A percentile compares a stretch with the other conserved stretches of the same genome.
These are phyloP conservation scores for Palaemon carinicauda DNA, from an alignment of 1,140 invertebrate species.

Conservation along the genomic window DNA sequence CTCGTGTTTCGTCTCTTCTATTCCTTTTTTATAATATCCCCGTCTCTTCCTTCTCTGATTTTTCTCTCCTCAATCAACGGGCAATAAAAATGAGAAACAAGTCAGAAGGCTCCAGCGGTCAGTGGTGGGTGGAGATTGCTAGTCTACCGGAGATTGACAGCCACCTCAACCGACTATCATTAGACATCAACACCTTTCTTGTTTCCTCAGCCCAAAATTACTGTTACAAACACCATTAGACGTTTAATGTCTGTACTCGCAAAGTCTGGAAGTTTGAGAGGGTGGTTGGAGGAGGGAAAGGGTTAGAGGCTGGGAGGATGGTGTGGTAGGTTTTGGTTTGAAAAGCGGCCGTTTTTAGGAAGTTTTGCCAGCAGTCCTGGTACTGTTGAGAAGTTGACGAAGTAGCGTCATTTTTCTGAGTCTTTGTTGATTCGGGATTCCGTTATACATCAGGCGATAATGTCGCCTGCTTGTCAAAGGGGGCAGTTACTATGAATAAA, in stretches of 20 bases:
- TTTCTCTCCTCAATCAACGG: not conserved
- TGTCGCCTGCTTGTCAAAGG: too few relatives aligned
- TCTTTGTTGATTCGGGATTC: not conserved
- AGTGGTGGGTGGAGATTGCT: not conserved
- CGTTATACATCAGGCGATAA: too few relatives aligned
- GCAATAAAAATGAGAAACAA: not conserved
- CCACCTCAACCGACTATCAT: conserved; percentile 36
- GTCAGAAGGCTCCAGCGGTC: not conserved
- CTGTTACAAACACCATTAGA: conserved; percentile 49
- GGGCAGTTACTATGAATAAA: too few relatives aligned
- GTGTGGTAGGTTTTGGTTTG: not conserved
- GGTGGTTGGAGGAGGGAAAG: not conserved
- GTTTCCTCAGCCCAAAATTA: conserved; percentile 50
- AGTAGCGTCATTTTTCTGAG: not conserved
- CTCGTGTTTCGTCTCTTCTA: not conserved
- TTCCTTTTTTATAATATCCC: not conserved
- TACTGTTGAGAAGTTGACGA: too few relatives aligned
- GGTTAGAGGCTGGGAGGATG: not conserved
- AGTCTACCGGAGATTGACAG: conserved; percentile 26
- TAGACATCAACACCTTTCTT: conserved; percentile 52
- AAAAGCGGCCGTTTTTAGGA: too few relatives aligned
- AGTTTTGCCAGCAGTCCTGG: too few relatives aligned
- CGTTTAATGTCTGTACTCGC: conserved; percentile 40
- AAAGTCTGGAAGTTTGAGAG: not conserved
- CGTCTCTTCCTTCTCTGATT: not conserved